These are phyloP conservation scores for Knipowitschia caucasica DNA, from an alignment of 2,797 vertebrate species.

Conservation along the genomic window DNA sequence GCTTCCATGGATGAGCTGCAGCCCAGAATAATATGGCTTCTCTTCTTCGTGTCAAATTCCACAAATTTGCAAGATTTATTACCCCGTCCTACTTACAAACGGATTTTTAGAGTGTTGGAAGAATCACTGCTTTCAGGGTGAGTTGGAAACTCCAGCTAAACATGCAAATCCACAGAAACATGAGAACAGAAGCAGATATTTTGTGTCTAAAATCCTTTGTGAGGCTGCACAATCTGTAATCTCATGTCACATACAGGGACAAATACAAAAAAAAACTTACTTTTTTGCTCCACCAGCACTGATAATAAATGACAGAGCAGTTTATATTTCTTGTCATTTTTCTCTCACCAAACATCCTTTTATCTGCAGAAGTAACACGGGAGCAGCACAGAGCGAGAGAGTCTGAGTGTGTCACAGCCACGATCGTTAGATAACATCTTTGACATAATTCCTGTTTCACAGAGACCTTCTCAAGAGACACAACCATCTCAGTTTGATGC, in stretches of 20 bases:
- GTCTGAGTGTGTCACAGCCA: conserved; percentile 18
- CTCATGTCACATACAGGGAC: neutral
- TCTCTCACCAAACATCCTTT: conserved; percentile 21
- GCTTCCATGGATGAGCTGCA: conserved; percentile 2
- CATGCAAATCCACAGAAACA: conserved; percentile 10
- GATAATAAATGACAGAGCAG: conserved; percentile 38
- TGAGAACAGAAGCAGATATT: neutral
- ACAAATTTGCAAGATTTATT: conserved; percentile 31
- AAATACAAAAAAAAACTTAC: neutral
- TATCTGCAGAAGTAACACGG: conserved; percentile 26
- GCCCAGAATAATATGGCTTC: conserved; percentile 9
- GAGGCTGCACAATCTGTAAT: neutral
- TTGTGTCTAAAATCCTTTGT: conserved; percentile 1
- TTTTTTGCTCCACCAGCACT: conserved; percentile 4
- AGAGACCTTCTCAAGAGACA: conserved; percentile 29
- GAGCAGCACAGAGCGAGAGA: conserved; percentile 7
- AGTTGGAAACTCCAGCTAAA: conserved; percentile 8
- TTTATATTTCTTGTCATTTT: conserved; percentile 27
- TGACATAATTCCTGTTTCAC: conserved; percentile 51
- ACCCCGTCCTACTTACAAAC: neutral
- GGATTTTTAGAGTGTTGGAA: conserved; percentile 14
- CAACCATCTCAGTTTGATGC: conserved; percentile 34
- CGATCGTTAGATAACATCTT: conserved; percentile 28
- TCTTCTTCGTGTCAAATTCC: conserved; percentile 12
- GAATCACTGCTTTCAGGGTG: conserved; percentile 20